phyloP scores from a whole-genome alignment of 2,888 invertebrate species.

The Cephus spinipes region DNA sequence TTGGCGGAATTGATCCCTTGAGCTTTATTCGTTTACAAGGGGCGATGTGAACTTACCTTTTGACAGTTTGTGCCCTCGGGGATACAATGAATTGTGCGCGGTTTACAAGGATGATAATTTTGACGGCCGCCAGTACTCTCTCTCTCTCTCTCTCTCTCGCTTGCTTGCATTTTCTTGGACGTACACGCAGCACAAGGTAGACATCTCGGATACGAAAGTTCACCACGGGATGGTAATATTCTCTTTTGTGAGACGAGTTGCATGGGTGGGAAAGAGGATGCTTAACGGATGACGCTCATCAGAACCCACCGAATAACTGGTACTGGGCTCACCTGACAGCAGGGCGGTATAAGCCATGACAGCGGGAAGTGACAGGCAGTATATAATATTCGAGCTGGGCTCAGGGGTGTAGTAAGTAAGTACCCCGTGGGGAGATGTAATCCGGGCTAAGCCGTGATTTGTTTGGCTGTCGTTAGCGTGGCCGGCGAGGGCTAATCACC shows the following conservation, averaged over 20 bases:
- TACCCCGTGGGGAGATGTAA: slow-evolving; percentile 50
- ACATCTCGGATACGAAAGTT: not conserved
- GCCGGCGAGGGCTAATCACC: slow-evolving; percentile 55
- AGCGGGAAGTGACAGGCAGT: slow-evolving; percentile 44
- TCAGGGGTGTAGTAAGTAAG: slow-evolving; percentile 37
- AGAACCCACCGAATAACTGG: slow-evolving; percentile 5
- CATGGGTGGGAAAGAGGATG: not conserved
- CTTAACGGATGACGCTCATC: slow-evolving; percentile 7
- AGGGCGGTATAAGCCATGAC: slow-evolving; percentile 46
- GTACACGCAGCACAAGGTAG: too few species aligned
- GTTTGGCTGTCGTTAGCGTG: slow-evolving; percentile 59
- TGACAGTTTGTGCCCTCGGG: slow-evolving; percentile 14
- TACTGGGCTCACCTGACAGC: slow-evolving; percentile 46
- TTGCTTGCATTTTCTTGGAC: too few species aligned
- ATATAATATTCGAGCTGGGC: slow-evolving; percentile 50
- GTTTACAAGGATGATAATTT: slow-evolving; percentile 32
- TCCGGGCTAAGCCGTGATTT: slow-evolving; percentile 59
- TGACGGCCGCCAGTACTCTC: not conserved
- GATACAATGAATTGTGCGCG: slow-evolving; percentile 10
- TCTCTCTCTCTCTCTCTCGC: too few species aligned
- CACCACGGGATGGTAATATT: not conserved
- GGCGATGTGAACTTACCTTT: slow-evolving; percentile 19
- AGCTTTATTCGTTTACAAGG: slow-evolving; percentile 27
- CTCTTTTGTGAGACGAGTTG: not conserved
- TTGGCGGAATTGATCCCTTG: slow-evolving; percentile 41